A percentile compares a stretch with the other conserved stretches of the same genome.
These are phyloP conservation scores for Cataglyphis livida DNA, from an alignment of 2,888 invertebrate species.

Conservation along the genomic window DNA sequence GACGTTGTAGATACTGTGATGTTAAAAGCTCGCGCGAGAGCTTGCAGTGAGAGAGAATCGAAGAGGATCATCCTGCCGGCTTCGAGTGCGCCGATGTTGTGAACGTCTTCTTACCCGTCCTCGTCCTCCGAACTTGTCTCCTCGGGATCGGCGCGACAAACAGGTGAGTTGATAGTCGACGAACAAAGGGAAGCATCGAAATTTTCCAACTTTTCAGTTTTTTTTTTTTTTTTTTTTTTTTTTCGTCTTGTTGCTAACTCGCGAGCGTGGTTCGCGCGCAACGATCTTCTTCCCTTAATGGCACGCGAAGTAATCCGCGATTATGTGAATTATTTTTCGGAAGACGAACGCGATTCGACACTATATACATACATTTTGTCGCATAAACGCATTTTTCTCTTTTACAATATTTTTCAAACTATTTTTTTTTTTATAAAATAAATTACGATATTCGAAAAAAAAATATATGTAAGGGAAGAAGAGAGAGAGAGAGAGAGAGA, in stretches of 20 bases:
- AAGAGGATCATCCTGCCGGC: constrained; percentile 62
- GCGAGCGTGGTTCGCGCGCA: not conserved
- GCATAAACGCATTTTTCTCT: not conserved
- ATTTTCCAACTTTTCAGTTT: constrained; percentile 32
- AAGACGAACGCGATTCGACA: not conserved
- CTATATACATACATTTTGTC: not conserved
- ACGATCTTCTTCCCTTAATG: not conserved
- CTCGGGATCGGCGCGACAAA: constrained; percentile 70
- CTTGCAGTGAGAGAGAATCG: constrained; percentile 68
- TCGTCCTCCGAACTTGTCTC: constrained; percentile 73
- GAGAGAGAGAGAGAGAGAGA: not conserved
- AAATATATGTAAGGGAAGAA: not conserved
- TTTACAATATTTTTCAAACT: not conserved
- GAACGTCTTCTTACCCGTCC: constrained; percentile 65
- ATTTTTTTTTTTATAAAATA: no score
- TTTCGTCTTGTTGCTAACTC: not conserved
- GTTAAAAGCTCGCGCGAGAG: constrained; percentile 48
- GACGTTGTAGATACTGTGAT: constrained; percentile 54
- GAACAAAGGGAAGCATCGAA: constrained; percentile 28
- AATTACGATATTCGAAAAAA: not conserved
- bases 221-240: constrained; percentile 7
- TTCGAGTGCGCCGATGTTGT: constrained; percentile 71
- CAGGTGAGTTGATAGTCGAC: constrained; percentile 67
- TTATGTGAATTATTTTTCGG: not conserved
- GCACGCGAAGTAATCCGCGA: not conserved